phyloP scores from a whole-genome alignment of 2,113 vertebrate species.

The Neodontobutis hainanensis region DNA sequence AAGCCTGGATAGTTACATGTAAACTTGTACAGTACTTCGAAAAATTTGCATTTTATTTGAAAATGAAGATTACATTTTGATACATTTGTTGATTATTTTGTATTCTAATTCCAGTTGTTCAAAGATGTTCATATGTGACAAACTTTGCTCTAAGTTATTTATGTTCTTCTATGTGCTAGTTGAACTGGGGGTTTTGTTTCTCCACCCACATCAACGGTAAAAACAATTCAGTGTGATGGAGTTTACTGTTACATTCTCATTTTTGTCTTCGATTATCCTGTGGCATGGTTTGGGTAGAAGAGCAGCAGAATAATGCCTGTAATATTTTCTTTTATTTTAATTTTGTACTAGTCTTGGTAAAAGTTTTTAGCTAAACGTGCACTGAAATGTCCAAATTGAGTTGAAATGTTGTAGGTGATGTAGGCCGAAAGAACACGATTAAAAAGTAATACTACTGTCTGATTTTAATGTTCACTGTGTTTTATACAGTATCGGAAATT shows the following conservation, averaged over 20 bases:
- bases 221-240: constrained; percentile 86
- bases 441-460: constrained; percentile 94
- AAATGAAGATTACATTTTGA: constrained; percentile 78
- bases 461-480: constrained; percentile 99
- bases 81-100: constrained; percentile 72
- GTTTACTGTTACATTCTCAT: constrained; percentile 77
- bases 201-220: constrained; percentile 78
- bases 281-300: constrained; percentile 89
- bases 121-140: constrained; percentile 73
- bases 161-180: constrained; percentile 86
- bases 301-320: constrained; percentile 77
- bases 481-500: constrained; percentile 98
- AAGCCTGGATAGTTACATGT: constrained; percentile 87
- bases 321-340: constrained; percentile 73
- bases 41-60: constrained; percentile 77
- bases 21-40: constrained; percentile 92
- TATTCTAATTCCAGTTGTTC: constrained; percentile 69
- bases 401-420: constrained; percentile 91
- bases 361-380: constrained; percentile 91
- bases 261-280: constrained; percentile 85
- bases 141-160: constrained; percentile 70
- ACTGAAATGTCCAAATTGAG: constrained; percentile 96
- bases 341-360: constrained; percentile 87
- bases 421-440: constrained; percentile 86
- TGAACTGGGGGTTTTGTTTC: constrained; percentile 81